phyloP scores from a whole-genome alignment of 2,888 invertebrate species.

The Lamellibrachia satsuma region DNA sequence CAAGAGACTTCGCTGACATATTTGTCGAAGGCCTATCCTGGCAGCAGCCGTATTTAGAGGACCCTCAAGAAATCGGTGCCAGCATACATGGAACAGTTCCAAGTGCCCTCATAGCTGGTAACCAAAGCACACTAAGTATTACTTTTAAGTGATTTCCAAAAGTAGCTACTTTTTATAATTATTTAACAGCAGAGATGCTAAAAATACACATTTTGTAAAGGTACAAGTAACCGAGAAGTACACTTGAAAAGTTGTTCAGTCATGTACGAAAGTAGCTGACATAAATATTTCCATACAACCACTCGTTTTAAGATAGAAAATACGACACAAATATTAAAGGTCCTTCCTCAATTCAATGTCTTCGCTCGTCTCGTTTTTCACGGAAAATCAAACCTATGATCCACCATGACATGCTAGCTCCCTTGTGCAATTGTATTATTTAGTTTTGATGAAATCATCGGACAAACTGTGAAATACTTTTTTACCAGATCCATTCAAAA shows the following conservation, averaged over 20 bases:
- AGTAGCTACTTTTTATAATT: background rate
- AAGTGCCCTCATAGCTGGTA: background rate
- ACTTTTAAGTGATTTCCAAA: background rate
- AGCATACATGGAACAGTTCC: background rate
- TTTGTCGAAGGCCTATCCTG: background rate
- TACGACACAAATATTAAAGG: background rate
- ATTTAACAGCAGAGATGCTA: background rate
- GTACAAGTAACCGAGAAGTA: background rate
- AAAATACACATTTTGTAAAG: background rate
- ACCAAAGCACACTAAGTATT: background rate
- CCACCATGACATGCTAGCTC: no score
- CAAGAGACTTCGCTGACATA: background rate
- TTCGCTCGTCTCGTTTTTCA: no score
- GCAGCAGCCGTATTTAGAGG: constrained; percentile 14
- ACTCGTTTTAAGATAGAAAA: background rate
- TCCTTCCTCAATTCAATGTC: no score
- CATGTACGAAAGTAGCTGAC: background rate
- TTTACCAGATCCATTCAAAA: no score
- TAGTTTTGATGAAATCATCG: no score
- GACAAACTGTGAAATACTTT: no score
- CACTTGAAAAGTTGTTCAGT: no score
- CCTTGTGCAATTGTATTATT: no score
- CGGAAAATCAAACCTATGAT: no score
- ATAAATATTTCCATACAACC: background rate
- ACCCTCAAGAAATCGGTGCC: background rate